Conservation (phyloP, 2,888 invertebrate species). For the Melangyna quadrimaculata region DNA sequence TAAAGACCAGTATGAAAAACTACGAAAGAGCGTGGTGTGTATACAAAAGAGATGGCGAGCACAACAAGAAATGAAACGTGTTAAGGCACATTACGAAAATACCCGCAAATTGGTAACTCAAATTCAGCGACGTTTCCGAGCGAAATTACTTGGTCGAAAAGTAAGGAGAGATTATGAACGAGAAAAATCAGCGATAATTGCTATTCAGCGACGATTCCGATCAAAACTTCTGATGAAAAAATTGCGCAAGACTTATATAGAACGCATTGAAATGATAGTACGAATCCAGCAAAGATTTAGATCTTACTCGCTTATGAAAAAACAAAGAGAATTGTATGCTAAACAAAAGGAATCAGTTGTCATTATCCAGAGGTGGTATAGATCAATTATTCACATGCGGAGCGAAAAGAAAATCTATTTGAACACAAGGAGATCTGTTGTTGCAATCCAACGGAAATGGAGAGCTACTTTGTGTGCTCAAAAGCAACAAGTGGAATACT, state of each 20-base stretch:
- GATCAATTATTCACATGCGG: slow-evolving; percentile 70
- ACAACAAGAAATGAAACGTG: slow-evolving; percentile 54
- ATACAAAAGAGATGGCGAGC: slow-evolving; percentile 82
- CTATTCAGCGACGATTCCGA: slow-evolving; percentile 75
- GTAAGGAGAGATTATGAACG: slow-evolving; percentile 72
- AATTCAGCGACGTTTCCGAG: slow-evolving; percentile 78
- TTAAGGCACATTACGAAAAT: slow-evolving; percentile 73
- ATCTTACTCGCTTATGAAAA: slow-evolving; percentile 75
- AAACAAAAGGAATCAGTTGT: slow-evolving; percentile 72
- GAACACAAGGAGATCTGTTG: slow-evolving; percentile 57
- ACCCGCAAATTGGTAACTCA: slow-evolving; percentile 64
- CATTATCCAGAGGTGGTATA: slow-evolving; percentile 75
- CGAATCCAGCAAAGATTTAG: slow-evolving; percentile 77
- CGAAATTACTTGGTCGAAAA: slow-evolving; percentile 72
- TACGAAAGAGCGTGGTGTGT: slow-evolving; percentile 72
- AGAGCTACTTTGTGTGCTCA: slow-evolving; percentile 76
- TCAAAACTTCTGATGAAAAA: slow-evolving; percentile 73
- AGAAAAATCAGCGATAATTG: slow-evolving; percentile 73
- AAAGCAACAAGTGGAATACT: slow-evolving; percentile 67
- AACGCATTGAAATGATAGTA: slow-evolving; percentile 74
- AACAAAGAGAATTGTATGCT: slow-evolving; percentile 68
- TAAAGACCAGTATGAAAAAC: slow-evolving; percentile 72
- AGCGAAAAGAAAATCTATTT: slow-evolving; percentile 58
- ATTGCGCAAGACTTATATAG: slow-evolving; percentile 72
- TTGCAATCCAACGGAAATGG: slow-evolving; percentile 77